Percentiles rank a stretch among this genome's conserved stretches.
These are phyloP conservation scores for Acinonyx jubatus DNA, from an alignment of 2,113 vertebrate genomes.

Conservation along the genomic window DNA sequence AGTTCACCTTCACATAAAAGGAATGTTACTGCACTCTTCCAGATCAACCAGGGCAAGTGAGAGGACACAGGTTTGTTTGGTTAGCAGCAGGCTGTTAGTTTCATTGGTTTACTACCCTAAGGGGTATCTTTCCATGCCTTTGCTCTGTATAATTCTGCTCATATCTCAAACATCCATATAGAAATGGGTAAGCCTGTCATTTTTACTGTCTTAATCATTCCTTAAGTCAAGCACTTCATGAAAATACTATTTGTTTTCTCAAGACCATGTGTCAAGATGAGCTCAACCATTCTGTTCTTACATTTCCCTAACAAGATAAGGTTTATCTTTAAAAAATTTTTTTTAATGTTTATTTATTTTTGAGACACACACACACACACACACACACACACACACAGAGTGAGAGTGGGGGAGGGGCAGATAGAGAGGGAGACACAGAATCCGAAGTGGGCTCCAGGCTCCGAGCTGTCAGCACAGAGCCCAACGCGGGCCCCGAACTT, in stretches of 20 bases:
- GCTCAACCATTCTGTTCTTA: neutral
- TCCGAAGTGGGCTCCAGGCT: no score
- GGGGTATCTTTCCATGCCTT: neutral
- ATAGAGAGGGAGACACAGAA: no score
- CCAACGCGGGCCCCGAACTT: no score
- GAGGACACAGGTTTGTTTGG: fast-evolving
- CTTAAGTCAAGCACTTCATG: neutral
- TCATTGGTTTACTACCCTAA: no score
- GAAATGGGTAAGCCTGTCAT: neutral
- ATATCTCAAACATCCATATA: neutral
- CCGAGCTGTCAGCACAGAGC: no score
- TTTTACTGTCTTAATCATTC: neutral
- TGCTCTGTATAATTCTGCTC: neutral
- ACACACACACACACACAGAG: no score
- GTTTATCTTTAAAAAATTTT: neutral
- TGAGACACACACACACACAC: no score
- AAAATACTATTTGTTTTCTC: neutral
- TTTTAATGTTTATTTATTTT: no score
- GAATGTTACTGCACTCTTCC: no score
- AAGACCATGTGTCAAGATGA: neutral
- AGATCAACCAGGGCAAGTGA: neutral
- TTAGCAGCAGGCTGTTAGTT: fast-evolving
- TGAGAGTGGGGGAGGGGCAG: no score
- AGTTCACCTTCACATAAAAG: no score
- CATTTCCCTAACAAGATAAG: neutral